These are phyloP conservation scores for Anthopleura xanthogrammica DNA, from an alignment of 92 coral and sea anemone genomes.

Conservation along the genomic window DNA sequence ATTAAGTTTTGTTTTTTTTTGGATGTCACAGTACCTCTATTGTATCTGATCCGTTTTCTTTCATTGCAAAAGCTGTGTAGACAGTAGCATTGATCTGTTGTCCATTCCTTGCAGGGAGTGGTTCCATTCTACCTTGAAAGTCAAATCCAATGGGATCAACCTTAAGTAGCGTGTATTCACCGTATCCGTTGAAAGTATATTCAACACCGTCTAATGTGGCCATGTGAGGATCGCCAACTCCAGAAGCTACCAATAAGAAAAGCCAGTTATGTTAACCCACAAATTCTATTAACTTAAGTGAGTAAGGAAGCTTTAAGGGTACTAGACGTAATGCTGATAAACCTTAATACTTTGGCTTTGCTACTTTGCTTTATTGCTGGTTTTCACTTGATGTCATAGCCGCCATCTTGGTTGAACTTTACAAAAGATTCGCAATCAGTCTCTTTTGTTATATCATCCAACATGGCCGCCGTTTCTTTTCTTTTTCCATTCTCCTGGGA, in stretches of 20 bases:
- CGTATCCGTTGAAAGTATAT: slow-evolving; percentile 88
- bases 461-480: too few species aligned
- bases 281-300: too few species aligned
- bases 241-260: slow-evolving; percentile 44
- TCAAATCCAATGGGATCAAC: slow-evolving; percentile 50
- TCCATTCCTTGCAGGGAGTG: slow-evolving; percentile 8
- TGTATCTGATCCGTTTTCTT: slow-evolving; percentile 57
- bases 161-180: slow-evolving; percentile 71
- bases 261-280: neutral
- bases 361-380: too few species aligned
- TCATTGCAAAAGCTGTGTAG: slow-evolving; percentile 69
- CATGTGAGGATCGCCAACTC: slow-evolving; percentile 93
- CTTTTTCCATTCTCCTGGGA: too few species aligned
- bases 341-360: too few species aligned
- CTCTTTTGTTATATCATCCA: too few species aligned
- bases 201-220: slow-evolving; percentile 83
- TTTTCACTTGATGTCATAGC: too few species aligned
- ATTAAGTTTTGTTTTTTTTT: too few species aligned
- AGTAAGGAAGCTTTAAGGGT: too few species aligned
- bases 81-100: slow-evolving; percentile 40
- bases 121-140: slow-evolving; percentile 89
- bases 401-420: too few species aligned
- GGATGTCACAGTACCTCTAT: slow-evolving; percentile 51
- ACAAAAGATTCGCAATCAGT: too few species aligned
- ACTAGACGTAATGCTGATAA: too few species aligned